phyloP scores from a whole-genome alignment of 2,797 vertebrate species.

The Acrocephalus scirpaceus region DNA sequence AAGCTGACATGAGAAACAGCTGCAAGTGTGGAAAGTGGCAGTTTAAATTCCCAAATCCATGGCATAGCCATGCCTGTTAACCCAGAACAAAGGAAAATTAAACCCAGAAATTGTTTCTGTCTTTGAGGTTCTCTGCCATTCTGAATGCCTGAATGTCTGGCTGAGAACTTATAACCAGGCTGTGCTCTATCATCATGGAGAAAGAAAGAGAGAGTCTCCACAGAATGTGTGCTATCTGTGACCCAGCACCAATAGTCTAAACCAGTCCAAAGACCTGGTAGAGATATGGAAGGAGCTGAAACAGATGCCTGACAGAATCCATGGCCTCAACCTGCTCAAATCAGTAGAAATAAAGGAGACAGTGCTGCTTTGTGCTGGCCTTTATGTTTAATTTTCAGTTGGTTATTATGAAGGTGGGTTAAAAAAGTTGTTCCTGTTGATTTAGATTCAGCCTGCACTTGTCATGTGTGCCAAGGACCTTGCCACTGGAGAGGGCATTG shows the following conservation, averaged over 20 bases:
- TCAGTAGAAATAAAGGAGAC: neutral
- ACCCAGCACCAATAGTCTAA: neutral
- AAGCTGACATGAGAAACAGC: neutral
- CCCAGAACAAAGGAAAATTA: neutral
- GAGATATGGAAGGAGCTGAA: neutral
- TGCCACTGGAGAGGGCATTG: neutral
- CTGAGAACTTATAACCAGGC: neutral
- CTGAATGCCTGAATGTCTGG: neutral
- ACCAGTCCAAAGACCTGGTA: neutral
- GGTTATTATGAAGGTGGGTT: neutral
- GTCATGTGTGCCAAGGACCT: neutral
- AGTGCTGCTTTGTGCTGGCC: neutral
- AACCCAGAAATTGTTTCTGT: neutral
- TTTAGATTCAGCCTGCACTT: constrained; percentile 13
- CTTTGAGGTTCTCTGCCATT: neutral
- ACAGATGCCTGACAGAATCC: neutral
- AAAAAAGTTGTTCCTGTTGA: neutral
- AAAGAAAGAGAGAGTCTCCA: neutral
- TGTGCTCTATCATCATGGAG: neutral
- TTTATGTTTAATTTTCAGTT: neutral
- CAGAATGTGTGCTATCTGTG: neutral
- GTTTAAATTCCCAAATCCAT: neutral
- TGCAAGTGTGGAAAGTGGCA: neutral
- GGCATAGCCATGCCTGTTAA: neutral
- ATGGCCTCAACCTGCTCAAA: neutral